phyloP scores from a whole-genome alignment of 2,797 vertebrate species.

The Liasis olivaceus region DNA sequence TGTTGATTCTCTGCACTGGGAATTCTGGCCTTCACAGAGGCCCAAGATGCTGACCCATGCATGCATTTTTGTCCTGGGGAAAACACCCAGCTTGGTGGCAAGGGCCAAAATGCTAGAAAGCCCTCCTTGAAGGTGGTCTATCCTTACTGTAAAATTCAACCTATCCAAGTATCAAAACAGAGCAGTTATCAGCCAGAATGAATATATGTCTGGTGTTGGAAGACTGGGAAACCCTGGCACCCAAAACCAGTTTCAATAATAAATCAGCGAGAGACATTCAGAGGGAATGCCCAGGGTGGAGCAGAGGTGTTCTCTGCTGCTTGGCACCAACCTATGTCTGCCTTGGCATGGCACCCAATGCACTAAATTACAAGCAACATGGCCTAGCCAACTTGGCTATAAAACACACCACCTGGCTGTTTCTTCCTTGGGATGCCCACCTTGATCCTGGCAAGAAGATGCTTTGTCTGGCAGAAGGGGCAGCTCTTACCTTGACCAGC shows the following conservation, averaged over 20 bases:
- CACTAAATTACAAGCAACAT: neutral
- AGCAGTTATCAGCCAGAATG: neutral
- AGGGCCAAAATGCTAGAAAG: no score
- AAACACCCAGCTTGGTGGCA: neutral
- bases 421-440: neutral
- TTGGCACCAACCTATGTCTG: neutral
- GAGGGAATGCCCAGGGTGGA: neutral
- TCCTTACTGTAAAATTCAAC: neutral
- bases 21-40: neutral
- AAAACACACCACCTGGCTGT: neutral
- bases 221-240: neutral
- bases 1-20: neutral
- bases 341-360: neutral
- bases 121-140: neutral
- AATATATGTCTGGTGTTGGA: neutral
- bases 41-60: neutral
- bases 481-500: constrained; percentile 84
- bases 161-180: neutral
- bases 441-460: neutral
- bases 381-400: no score
- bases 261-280: neutral
- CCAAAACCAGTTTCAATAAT: neutral
- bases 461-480: no score
- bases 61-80: neutral
- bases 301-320: no score